Conservation (phyloP, 2,797 vertebrate genomes). For the Liasis olivaceus region DNA sequence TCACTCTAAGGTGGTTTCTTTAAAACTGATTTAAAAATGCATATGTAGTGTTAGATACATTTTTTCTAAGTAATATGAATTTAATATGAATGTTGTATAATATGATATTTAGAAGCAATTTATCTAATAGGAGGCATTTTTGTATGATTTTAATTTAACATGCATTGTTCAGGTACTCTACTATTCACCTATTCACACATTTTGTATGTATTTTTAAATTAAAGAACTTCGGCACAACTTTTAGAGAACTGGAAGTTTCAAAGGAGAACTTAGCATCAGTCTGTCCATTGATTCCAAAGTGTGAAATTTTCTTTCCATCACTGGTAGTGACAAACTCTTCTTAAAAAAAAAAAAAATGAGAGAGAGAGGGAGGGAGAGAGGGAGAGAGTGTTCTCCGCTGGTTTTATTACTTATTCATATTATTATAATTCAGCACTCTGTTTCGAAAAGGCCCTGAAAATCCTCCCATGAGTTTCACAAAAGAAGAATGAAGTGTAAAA, state of each 20-base stretch:
- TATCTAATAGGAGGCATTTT: not conserved
- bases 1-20: not conserved
- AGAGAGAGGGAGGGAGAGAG: not conserved
- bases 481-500: not conserved
- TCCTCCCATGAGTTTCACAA: not conserved
- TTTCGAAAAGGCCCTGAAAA: not conserved
- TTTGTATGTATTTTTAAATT: not conserved
- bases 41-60: not conserved
- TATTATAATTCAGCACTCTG: not conserved
- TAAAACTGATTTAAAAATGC: not conserved
- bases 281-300: not conserved
- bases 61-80: not conserved
- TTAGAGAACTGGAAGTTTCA: not conserved
- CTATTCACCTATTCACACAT: not conserved
- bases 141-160: not conserved
- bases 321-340: not conserved
- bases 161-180: not conserved
- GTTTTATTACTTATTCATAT: not conserved
- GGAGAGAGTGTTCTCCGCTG: not conserved
- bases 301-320: not conserved
- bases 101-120: not conserved
- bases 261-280: not conserved
- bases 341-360: not conserved
- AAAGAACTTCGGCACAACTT: not conserved
- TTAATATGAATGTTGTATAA: not conserved